Percentiles rank a stretch among this genome's conserved stretches.
phyloP scores from a whole-genome alignment of 2,797 vertebrate genomes.

The Bucorvus abyssinicus region DNA sequence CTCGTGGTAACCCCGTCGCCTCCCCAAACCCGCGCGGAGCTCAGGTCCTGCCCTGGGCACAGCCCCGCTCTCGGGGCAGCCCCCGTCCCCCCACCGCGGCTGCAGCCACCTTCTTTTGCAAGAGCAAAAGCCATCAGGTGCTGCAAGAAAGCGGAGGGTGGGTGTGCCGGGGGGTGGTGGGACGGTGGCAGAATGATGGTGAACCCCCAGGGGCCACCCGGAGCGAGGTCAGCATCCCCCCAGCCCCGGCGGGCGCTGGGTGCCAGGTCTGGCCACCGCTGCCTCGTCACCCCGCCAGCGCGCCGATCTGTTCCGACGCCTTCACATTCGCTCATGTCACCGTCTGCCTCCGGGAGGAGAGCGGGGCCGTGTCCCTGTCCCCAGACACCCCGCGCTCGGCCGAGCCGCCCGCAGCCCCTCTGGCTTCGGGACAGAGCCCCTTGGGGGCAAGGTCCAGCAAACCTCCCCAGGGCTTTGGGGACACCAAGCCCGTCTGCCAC shows the following conservation, averaged over 20 bases:
- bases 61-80: background rate
- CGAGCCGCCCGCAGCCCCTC: background rate
- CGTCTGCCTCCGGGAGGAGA: background rate
- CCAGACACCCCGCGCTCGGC: rapidly evolving
- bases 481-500: rapidly evolving
- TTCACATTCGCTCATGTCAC: constrained; percentile 45
- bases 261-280: background rate
- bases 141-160: rapidly evolving
- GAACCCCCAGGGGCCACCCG: background rate
- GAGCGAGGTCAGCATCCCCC: background rate
- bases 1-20: rapidly evolving
- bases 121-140: rapidly evolving
- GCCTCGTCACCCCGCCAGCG: background rate
- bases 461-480: background rate
- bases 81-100: rapidly evolving
- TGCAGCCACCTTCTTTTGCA: background rate
- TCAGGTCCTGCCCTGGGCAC: background rate
- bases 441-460: rapidly evolving
- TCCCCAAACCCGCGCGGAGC: rapidly evolving
- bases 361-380: background rate
- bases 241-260: background rate
- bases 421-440: rapidly evolving
- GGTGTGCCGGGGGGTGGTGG: too few relatives aligned
- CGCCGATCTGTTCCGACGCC: constrained; percentile 25
- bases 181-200: background rate